Evolutionary conservation across 2,888 invertebrate species (phyloP).

Genomic region (Drosophila demipolita): DNA sequence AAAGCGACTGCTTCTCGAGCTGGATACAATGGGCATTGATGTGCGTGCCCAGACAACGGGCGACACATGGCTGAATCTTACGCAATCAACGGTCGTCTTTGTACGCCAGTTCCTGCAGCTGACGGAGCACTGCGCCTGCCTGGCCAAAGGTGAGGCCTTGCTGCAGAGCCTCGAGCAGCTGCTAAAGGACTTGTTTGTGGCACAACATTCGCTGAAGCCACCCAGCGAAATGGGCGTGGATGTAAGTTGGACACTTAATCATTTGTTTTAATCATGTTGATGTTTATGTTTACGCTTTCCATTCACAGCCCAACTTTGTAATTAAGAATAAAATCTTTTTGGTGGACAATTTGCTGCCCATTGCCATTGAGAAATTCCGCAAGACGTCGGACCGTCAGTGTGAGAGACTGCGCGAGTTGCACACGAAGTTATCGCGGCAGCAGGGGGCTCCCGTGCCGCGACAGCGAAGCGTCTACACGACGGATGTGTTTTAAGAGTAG

Average conservation of each 20-base stretch:
- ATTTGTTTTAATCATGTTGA: background rate
- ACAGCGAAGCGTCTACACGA: constrained; percentile 85
- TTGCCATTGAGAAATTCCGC: constrained; percentile 83
- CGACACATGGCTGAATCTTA: constrained; percentile 85
- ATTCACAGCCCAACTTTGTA: constrained; percentile 84
- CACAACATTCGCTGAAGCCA: constrained; percentile 84
- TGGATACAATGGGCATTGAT: constrained; percentile 83
- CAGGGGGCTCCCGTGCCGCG: constrained; percentile 83
- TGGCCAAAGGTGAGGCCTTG: constrained; percentile 84
- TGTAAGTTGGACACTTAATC: constrained; percentile 66
- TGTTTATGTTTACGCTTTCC: background rate
- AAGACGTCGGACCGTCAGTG: constrained; percentile 79
- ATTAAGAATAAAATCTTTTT: constrained; percentile 83
- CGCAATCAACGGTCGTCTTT: constrained; percentile 84
- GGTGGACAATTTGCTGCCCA: constrained; percentile 82
- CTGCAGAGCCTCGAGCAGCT: constrained; percentile 79
- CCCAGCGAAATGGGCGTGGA: constrained; percentile 81
- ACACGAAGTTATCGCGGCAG: constrained; percentile 71
- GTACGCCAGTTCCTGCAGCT: constrained; percentile 83
- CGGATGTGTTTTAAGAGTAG: constrained; percentile 82
- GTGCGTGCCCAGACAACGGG: constrained; percentile 83
- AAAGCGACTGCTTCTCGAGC: constrained; percentile 81
- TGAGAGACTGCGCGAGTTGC: constrained; percentile 75
- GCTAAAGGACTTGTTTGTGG: constrained; percentile 82
- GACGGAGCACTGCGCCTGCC: constrained; percentile 83